Evolutionary conservation across 2,113 vertebrate genomes (phyloP).

Genomic region (Dinomys branickii): DNA sequence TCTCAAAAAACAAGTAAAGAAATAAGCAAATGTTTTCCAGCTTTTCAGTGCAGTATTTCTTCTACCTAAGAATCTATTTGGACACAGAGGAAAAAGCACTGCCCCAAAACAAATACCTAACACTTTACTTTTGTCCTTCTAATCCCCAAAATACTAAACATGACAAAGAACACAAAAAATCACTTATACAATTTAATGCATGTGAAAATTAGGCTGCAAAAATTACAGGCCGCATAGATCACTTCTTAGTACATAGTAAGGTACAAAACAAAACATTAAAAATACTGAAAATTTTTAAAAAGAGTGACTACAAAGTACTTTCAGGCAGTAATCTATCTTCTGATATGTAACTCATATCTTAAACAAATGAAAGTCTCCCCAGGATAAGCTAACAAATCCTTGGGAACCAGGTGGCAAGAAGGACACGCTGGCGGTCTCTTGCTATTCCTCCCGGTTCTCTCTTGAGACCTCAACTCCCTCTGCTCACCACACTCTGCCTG

Average conservation of each 20-base stretch:
- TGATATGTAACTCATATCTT: not conserved
- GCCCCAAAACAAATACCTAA: not conserved
- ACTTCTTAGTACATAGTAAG: not conserved
- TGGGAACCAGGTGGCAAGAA: not conserved
- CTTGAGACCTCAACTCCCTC: not conserved
- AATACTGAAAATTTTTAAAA: not conserved
- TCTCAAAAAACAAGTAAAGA: not conserved
- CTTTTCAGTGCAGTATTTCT: not conserved
- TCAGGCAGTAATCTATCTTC: not conserved
- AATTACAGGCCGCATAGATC: slow-evolving; percentile 20
- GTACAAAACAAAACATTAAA: slow-evolving; percentile 1
- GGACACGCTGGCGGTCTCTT: not conserved
- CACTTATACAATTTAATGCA: slow-evolving; percentile 40
- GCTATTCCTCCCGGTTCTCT: not conserved
- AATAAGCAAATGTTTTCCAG: not conserved
- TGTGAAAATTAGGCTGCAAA: slow-evolving; percentile 24
- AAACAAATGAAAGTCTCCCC: not conserved
- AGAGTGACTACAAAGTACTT: slow-evolving; percentile 37
- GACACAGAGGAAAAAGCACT: not conserved
- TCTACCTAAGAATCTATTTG: slow-evolving; percentile 22
- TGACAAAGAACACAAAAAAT: not conserved
- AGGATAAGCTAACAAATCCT: not conserved
- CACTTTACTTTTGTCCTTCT: not conserved
- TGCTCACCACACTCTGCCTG: not conserved
- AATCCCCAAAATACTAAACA: not conserved